A percentile compares a stretch with the other conserved stretches of the same genome.
These are phyloP conservation scores for Lophius americanus DNA, from an alignment of 2,797 vertebrate species.

Conservation along the genomic window DNA sequence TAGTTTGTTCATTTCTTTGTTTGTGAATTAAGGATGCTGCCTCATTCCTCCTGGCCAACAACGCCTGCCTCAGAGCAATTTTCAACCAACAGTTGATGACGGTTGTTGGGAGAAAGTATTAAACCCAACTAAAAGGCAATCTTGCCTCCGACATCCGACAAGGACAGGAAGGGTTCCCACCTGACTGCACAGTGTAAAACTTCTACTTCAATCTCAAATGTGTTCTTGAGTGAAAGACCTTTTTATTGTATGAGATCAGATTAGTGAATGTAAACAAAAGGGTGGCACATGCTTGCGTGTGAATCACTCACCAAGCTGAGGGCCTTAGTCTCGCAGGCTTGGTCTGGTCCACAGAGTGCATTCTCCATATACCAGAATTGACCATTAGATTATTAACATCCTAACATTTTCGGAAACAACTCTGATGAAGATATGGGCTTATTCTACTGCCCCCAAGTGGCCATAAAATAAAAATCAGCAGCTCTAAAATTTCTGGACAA, in stretches of 20 bases:
- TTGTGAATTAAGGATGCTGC: slow-evolving; percentile 55
- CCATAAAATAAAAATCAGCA: slow-evolving; percentile 3
- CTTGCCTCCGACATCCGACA: slow-evolving; percentile 11
- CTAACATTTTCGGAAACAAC: background rate
- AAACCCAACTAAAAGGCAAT: slow-evolving; percentile 8
- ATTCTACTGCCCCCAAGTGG: background rate
- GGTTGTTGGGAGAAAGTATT: background rate
- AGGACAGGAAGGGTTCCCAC: slow-evolving; percentile 4
- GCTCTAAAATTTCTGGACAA: slow-evolving; percentile 9
- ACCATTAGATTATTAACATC: background rate
- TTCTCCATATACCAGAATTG: slow-evolving; percentile 4
- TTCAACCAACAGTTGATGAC: slow-evolving; percentile 14
- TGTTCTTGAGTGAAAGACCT: slow-evolving; percentile 33
- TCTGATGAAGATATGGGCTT: background rate
- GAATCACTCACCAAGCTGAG: slow-evolving; percentile 8
- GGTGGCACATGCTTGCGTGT: slow-evolving; percentile 7
- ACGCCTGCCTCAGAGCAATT: slow-evolving; percentile 44
- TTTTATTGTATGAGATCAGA: slow-evolving; percentile 43
- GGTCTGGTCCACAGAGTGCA: slow-evolving; percentile 3
- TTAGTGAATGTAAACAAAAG: slow-evolving; percentile 43
- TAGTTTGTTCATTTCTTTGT: slow-evolving; percentile 52
- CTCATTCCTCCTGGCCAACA: slow-evolving; percentile 32
- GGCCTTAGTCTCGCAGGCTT: background rate
- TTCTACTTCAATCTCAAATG: slow-evolving; percentile 56
- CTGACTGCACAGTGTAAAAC: slow-evolving; percentile 12